A percentile compares a stretch with the other conserved stretches of the same genome.
These are phyloP conservation scores for Calidris pugnax DNA, from an alignment of 2,113 vertebrate genomes.

Conservation along the genomic window DNA sequence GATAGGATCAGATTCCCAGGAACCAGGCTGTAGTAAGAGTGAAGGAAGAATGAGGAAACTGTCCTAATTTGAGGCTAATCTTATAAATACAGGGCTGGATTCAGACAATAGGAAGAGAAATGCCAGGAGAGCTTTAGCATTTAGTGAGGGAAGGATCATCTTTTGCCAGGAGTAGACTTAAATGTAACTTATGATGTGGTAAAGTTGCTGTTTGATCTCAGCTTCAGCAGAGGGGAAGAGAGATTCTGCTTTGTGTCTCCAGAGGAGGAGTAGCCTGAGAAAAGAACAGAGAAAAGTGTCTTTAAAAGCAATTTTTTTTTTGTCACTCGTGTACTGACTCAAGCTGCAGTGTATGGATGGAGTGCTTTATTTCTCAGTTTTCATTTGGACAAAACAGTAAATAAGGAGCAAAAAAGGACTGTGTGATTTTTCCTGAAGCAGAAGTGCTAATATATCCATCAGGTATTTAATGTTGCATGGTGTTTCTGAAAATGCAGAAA, in stretches of 20 bases:
- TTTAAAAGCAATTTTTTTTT: neutral
- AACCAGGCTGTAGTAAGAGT: constrained; percentile 42
- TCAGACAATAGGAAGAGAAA: constrained; percentile 21
- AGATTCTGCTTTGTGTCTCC: neutral
- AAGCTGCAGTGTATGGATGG: neutral
- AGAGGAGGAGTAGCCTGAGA: neutral
- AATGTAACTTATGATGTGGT: constrained; percentile 24
- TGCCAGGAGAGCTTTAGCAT: neutral
- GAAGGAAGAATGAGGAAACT: constrained; percentile 57
- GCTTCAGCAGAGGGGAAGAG: neutral
- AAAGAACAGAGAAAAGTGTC: neutral
- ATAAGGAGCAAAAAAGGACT: neutral
- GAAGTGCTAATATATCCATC: neutral
- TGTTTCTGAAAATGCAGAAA: neutral
- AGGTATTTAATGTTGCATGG: neutral
- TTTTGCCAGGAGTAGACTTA: constrained; percentile 29
- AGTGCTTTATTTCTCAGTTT: neutral
- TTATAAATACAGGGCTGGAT: constrained; percentile 27
- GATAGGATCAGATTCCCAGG: constrained; percentile 66
- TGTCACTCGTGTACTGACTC: neutral
- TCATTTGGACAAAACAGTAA: neutral
- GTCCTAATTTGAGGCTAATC: constrained; percentile 57
- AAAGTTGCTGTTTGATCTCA: constrained; percentile 35
- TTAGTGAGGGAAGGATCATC: neutral
- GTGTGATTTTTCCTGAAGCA: neutral